Evolutionary conservation across 2,888 invertebrate genomes (phyloP).

Genomic region (Cyrtodaria siliqua): DNA sequence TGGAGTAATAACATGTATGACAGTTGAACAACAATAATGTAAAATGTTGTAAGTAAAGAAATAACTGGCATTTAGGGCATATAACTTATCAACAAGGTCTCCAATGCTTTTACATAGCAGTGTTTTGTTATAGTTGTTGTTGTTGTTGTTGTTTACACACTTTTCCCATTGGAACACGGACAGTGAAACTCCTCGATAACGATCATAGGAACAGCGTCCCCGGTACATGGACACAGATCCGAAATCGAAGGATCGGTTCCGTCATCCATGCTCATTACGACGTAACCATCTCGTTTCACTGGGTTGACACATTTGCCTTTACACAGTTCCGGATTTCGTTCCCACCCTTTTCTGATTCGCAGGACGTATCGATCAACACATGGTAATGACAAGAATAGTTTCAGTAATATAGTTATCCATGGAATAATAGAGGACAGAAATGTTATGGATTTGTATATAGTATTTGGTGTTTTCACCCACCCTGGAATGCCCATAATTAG

Average conservation of each 20-base stretch:
- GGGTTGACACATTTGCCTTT: constrained; percentile 51
- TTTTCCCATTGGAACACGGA: constrained; percentile 13
- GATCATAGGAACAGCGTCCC: constrained; percentile 44
- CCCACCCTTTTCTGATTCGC: constrained; percentile 77
- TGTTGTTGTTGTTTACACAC: constrained; percentile 8
- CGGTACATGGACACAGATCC: constrained; percentile 29
- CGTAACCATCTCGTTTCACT: constrained; percentile 34
- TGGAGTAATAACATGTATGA: too few relatives aligned
- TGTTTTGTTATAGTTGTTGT: too few relatives aligned
- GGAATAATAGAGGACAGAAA: constrained; percentile 76
- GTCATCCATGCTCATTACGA: constrained; percentile 39
- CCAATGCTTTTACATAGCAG: too few relatives aligned
- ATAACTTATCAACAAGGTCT: too few relatives aligned
- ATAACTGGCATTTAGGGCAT: too few relatives aligned
- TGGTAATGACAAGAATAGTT: constrained; percentile 68
- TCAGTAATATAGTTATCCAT: constrained; percentile 67
- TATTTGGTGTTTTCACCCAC: constrained; percentile 69
- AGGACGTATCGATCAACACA: constrained; percentile 65
- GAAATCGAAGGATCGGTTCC: not conserved
- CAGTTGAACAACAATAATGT: too few relatives aligned
- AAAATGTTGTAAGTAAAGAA: too few relatives aligned
- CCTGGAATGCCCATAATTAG: constrained; percentile 74
- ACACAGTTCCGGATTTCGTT: constrained; percentile 59
- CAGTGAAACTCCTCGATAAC: constrained; percentile 26
- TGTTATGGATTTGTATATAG: constrained; percentile 69